These are phyloP conservation scores for Xylota segnis DNA, from an alignment of 2,888 invertebrate genomes.

Conservation along the genomic window DNA sequence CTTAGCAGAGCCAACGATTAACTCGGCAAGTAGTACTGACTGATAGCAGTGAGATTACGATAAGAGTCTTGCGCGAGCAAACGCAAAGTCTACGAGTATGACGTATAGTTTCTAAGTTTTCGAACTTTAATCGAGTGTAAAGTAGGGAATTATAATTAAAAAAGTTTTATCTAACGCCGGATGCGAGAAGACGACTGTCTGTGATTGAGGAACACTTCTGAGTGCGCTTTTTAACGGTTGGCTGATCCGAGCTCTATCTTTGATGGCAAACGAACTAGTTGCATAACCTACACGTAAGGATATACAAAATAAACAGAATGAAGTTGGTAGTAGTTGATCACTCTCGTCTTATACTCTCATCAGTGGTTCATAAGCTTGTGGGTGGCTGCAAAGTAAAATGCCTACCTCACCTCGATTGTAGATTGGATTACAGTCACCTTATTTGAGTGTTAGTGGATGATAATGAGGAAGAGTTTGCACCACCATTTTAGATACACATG, in stretches of 20 bases:
- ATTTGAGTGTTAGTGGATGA: no score
- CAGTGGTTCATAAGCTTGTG: no score
- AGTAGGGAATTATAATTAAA: slow-evolving; percentile 64
- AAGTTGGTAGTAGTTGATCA: no score
- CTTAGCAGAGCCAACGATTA: slow-evolving; percentile 45
- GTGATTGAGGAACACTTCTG: background rate
- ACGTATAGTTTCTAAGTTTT: slow-evolving; percentile 46
- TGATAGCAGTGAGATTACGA: slow-evolving; percentile 37
- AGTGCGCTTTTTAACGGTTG: background rate
- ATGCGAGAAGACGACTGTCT: background rate
- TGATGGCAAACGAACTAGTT: no score
- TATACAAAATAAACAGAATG: no score
- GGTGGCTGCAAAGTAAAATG: no score
- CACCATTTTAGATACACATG: no score
- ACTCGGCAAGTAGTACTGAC: slow-evolving; percentile 13
- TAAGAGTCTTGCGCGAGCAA: slow-evolving; percentile 36
- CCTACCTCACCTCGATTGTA: no score
- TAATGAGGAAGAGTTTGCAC: no score
- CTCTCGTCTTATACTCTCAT: no score
- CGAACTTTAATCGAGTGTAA: slow-evolving; percentile 64
- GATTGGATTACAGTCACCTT: no score
- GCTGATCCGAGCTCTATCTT: background rate
- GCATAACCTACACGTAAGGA: no score
- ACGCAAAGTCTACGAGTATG: slow-evolving; percentile 15
- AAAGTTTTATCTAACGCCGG: slow-evolving; percentile 45